Conservation (phyloP, 2,888 invertebrate species). For the Atethmia centrago region DNA sequence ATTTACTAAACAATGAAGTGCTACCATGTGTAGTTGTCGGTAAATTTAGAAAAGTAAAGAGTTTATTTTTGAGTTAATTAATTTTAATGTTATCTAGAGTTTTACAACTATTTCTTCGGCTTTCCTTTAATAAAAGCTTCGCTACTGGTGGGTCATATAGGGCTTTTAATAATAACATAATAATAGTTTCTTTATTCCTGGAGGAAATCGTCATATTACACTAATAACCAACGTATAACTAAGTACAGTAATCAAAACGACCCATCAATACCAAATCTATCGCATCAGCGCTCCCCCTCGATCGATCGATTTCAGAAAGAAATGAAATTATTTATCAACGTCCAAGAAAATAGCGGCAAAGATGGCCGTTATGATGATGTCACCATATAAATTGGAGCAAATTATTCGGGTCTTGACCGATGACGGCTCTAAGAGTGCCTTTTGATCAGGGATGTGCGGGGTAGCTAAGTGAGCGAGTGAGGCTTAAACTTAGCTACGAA, state of each 20-base stretch:
- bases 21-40: too few relatives aligned
- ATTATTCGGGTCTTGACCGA: constrained; percentile 76
- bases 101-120: too few relatives aligned
- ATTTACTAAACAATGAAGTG: too few relatives aligned
- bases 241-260: constrained; percentile 37
- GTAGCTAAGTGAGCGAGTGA: neutral
- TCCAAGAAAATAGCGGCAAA: constrained; percentile 76
- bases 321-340: constrained; percentile 87
- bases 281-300: constrained; percentile 39
- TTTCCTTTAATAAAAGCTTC: too few relatives aligned
- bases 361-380: constrained; percentile 77
- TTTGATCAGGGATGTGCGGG: neutral
- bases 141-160: too few relatives aligned
- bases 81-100: too few relatives aligned
- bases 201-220: neutral
- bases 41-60: too few relatives aligned
- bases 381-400: constrained; percentile 77
- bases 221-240: constrained; percentile 14
- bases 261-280: constrained; percentile 49
- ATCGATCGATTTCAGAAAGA: constrained; percentile 69
- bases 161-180: too few relatives aligned
- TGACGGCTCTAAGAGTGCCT: constrained; percentile 40
- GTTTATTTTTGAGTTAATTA: too few relatives aligned
- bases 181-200: neutral
- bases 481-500: neutral